Conservation (phyloP, 1,140 invertebrate species). For the Adoxophyes honmai region DNA sequence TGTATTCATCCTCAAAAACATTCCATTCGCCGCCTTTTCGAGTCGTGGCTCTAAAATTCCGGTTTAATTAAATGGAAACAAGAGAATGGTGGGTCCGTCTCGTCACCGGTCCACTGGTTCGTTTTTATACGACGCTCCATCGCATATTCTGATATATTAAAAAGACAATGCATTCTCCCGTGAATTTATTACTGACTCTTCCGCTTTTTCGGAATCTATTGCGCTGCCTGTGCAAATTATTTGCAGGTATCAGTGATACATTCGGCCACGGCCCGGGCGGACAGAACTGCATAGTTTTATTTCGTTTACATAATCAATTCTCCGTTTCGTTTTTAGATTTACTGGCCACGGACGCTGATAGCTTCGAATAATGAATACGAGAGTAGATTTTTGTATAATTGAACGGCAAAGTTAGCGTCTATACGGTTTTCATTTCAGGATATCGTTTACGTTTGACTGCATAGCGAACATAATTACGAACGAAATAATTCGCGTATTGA, state of each 20-base stretch:
- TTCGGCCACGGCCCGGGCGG: conserved; percentile 18
- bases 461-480: no score
- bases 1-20: neutral
- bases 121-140: conserved; percentile 38
- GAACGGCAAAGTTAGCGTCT: no score
- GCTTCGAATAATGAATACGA: conserved; percentile 12
- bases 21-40: conserved; percentile 23
- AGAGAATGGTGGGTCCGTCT: conserved; percentile 47
- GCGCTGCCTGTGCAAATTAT: conserved; percentile 35
- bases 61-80: conserved; percentile 68
- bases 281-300: conserved; percentile 19
- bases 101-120: conserved; percentile 44
- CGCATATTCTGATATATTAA: conserved; percentile 37
- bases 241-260: conserved; percentile 35
- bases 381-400: conserved; percentile 18
- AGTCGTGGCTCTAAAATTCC: conserved; percentile 50
- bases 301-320: conserved; percentile 21
- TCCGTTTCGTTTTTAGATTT: no score
- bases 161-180: conserved; percentile 27
- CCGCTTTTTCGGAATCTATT: conserved; percentile 45
- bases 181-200: conserved; percentile 39
- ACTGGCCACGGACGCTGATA: no score
- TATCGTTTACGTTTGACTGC: no score
- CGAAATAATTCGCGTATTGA: no score
- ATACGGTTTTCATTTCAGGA: no score